Base-by-base conservation (phyloP, 2,797 vertebrate species). In the Micrastur ruficollis region DNA sequence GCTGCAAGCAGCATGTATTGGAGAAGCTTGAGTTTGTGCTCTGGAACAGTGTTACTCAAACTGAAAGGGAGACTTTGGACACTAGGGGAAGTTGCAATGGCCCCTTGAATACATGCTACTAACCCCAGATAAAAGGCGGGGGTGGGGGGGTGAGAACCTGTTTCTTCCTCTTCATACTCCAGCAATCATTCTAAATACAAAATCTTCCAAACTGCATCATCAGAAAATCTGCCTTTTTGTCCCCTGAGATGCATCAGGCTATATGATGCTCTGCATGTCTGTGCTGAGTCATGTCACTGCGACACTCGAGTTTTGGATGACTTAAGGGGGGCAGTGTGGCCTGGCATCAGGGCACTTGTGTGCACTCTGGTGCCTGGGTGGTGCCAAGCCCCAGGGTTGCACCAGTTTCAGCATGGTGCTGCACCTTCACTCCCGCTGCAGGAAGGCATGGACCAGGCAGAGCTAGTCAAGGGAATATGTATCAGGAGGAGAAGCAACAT, bases 391-490 rank as follows among this genome's bases (percentile, higher is more conserved):
- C 13, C 21, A 12, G 13, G 29, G 56, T 68, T 52, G 72, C 1
- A 44, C 6, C 42, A 2, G 9, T 34, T 34, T 29, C 63, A 40
- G 22, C 3, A 3, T 16, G 13, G 7, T n/a, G n/a, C 38, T 76
- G 62, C 1, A 1, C 14, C 12, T 26, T 53, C 16, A 4, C 19
- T 50, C 9, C 56, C 0, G 0, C 58, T 50, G 63, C 55, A 50
- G 62, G n/a, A 61, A 3, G 0, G 0, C 0, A 0, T 3, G 11
- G 27, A 8, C 19, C 34, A 19, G 44, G 44, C 80, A 56, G 70
- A 73, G 16, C 21, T 3, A 4, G 25, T 17, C 23, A 15, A 22
- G 14, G 22, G 31, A 31, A 14, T 0, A 0, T 3, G 0, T 21
- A 23, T 1, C 16, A 11, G 42, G 14, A 52, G 50, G 59, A 73